phyloP scores from a whole-genome alignment of 2,113 vertebrate genomes.

The Macrotis lagotis region DNA sequence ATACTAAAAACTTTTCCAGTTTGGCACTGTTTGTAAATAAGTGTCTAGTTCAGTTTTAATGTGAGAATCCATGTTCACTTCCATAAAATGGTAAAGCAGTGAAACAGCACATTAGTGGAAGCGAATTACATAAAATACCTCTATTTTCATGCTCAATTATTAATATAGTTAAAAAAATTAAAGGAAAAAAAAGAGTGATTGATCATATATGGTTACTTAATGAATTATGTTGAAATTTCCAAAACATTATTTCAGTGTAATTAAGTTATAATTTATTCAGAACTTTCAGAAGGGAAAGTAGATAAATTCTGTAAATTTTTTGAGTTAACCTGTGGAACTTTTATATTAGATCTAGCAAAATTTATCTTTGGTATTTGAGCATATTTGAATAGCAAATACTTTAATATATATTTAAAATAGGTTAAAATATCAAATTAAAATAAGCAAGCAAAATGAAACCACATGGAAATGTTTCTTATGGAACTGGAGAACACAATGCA shows the following conservation, averaged over 20 bases:
- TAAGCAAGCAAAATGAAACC: neutral
- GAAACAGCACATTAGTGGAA: neutral
- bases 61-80: neutral
- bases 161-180: slow-evolving; percentile 7
- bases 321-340: slow-evolving; percentile 25
- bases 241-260: slow-evolving; percentile 34
- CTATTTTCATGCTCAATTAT: neutral
- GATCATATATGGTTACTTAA: neutral
- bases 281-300: slow-evolving; percentile 3
- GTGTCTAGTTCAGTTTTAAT: neutral
- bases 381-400: neutral
- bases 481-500: neutral
- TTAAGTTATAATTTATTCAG: neutral
- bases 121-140: slow-evolving; percentile 16
- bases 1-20: neutral
- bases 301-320: slow-evolving; percentile 22
- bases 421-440: neutral
- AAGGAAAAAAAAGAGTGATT: slow-evolving; percentile 22
- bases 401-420: neutral
- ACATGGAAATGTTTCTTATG: neutral
- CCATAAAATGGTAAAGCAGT: neutral
- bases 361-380: slow-evolving; percentile 28
- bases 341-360: slow-evolving; percentile 9
- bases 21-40: neutral
- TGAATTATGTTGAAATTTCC: neutral